Evolutionary conservation across 2,797 vertebrate genomes (phyloP).

Genomic region (Anolis apletophallus): DNA sequence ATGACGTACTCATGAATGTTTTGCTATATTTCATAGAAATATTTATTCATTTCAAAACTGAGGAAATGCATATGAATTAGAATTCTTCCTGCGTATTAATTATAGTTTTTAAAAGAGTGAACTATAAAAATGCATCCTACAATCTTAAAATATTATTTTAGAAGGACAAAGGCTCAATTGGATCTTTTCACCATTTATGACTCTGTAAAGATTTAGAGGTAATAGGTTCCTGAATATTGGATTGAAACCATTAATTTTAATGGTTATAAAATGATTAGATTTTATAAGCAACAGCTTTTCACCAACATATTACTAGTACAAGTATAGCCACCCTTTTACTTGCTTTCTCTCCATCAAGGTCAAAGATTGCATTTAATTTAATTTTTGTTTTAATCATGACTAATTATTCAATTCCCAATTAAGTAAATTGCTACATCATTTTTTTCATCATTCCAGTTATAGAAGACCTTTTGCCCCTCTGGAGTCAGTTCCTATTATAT

Average conservation of each 20-base stretch:
- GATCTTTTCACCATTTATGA: constrained; percentile 44
- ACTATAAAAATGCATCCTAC: not conserved
- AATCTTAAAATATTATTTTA: constrained; percentile 24
- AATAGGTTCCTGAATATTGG: constrained; percentile 26
- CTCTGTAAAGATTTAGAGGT: constrained; percentile 13
- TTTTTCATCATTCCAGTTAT: constrained; percentile 39
- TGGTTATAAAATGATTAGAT: constrained; percentile 30
- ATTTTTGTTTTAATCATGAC: constrained; percentile 43
- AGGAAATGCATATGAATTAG: constrained; percentile 20
- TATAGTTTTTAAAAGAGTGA: not conserved
- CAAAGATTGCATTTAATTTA: constrained; percentile 50
- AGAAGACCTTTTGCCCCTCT: constrained; percentile 44
- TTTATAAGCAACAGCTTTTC: constrained; percentile 41
- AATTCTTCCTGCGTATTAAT: not conserved
- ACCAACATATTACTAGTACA: constrained; percentile 22
- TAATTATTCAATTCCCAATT: constrained; percentile 39
- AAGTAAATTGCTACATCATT: constrained; percentile 40
- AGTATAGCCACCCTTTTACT: constrained; percentile 16
- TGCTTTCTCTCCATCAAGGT: constrained; percentile 16
- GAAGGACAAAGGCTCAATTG: not conserved
- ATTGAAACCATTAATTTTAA: constrained; percentile 42
- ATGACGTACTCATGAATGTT: not conserved
- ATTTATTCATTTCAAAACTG: constrained; percentile 2
- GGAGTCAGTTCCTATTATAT: constrained; percentile 43
- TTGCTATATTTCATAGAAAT: not conserved